Evolutionary conservation across 2,113 vertebrate genomes (phyloP).

Genomic region (Hippocampus comes): DNA sequence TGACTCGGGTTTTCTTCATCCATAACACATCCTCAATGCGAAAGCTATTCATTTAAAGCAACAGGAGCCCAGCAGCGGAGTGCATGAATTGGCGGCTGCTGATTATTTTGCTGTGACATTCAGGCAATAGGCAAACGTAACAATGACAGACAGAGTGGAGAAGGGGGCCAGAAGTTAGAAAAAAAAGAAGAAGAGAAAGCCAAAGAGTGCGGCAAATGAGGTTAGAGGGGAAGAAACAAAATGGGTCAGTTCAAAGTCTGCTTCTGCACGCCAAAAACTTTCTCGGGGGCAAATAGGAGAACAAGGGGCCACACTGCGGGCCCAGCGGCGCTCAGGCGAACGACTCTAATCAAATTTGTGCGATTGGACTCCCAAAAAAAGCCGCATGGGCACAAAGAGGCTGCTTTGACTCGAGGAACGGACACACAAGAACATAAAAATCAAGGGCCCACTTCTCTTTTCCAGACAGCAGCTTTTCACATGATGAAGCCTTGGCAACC

Average conservation of each 20-base stretch:
- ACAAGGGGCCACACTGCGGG: constrained; percentile 57
- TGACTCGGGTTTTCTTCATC: too few species aligned
- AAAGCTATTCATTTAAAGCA: too few species aligned
- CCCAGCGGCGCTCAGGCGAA: constrained; percentile 49
- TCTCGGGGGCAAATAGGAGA: constrained; percentile 52
- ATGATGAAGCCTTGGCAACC: constrained; percentile 37
- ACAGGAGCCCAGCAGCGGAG: neutral
- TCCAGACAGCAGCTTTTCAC: constrained; percentile 56
- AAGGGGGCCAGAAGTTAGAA: neutral
- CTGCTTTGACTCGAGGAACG: constrained; percentile 47
- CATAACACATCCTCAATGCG: too few species aligned
- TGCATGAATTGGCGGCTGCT: constrained; percentile 19
- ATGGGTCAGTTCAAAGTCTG: constrained; percentile 48
- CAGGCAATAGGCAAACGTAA: constrained; percentile 28
- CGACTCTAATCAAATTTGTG: constrained; percentile 69
- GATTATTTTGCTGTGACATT: constrained; percentile 37
- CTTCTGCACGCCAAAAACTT: constrained; percentile 47
- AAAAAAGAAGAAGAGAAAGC: neutral
- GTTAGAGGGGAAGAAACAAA: constrained; percentile 47
- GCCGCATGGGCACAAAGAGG: constrained; percentile 41
- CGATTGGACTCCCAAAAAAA: constrained; percentile 55
- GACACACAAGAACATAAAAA: constrained; percentile 59
- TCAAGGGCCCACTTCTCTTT: constrained; percentile 30
- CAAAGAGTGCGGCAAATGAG: constrained; percentile 46
- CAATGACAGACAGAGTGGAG: constrained; percentile 14